Conservation (phyloP, 2,797 vertebrate genomes). For the Pseudochirops cupreus region DNA sequence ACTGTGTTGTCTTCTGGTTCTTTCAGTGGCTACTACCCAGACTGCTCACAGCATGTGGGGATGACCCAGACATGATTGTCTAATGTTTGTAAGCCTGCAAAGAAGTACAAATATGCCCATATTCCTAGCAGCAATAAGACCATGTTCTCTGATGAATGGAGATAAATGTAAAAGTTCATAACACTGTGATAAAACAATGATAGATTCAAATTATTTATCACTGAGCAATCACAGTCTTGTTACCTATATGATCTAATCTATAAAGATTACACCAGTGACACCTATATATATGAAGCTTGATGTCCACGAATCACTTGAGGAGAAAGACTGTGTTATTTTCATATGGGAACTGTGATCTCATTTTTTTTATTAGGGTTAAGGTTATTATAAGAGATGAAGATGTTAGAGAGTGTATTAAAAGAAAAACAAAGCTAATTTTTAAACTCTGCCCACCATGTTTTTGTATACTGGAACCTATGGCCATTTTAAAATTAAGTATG, state of each 20-base stretch:
- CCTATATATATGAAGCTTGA: conserved; percentile 65
- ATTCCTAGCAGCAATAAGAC: conserved; percentile 74
- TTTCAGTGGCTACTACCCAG: conserved; percentile 54
- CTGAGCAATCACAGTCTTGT: conserved; percentile 59
- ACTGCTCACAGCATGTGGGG: conserved; percentile 56
- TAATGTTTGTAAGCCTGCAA: conserved; percentile 68
- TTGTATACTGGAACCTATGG: conserved; percentile 33
- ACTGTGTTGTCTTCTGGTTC: conserved; percentile 61
- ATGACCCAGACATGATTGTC: conserved; percentile 63
- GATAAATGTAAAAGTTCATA: conserved; percentile 79
- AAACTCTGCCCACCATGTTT: conserved; percentile 48
- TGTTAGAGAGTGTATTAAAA: conserved; percentile 78
- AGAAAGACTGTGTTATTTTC: conserved; percentile 78
- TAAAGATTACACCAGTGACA: conserved; percentile 56
- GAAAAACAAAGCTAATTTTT: conserved; percentile 77
- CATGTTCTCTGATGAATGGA: conserved; percentile 79
- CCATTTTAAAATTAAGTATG: conserved; percentile 56
- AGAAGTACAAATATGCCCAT: conserved; percentile 61
- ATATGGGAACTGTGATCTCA: conserved; percentile 80
- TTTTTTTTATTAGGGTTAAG: conserved; percentile 78
- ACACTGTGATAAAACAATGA: conserved; percentile 77
- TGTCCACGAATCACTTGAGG: conserved; percentile 77
- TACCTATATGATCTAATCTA: conserved; percentile 69
- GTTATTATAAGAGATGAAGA: conserved; percentile 80
- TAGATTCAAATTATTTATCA: conserved; percentile 80